Evolutionary conservation across 2,888 invertebrate species (phyloP), one percentile per base, ranked within the genome.

Genomic region (Platerodrilus igneus): DNA sequence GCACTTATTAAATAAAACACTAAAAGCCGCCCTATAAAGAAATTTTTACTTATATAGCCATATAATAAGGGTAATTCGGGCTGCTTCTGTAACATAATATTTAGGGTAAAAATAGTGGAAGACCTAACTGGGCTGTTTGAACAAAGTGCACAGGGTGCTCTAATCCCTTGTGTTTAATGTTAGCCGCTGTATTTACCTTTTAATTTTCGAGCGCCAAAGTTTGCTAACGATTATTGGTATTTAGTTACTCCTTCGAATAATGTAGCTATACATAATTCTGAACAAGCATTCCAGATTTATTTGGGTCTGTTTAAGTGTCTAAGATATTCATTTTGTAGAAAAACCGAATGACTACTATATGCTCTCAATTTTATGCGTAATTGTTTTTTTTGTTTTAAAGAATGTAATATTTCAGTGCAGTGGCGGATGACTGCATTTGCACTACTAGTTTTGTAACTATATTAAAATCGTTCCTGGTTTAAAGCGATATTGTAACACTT

Each of bases 81-180:
- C 37, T 36, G 44, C 44, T 40, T 42, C 40, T 44, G 44, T 44
- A 44, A 44, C 31, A 40, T 35, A 44, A 44, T 44, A 44, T 44
- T 40, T 40, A 29, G 33, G 35, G 37, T 17, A 40, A 44, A 44
- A 40, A 36, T 39, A 37, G 44, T 44, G 37, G 30, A 23, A 39
- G 23, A 39, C 44, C 44, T 39, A 43, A 39, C 28, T 21, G 23
- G 15, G 18, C 26, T 35, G 22, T 43, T 38, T 43, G 28, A 19
- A 34, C 35, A 43, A 38, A 39, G 32, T 31, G 32, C 21, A 33
- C 34, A 37, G 43, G 37, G 35, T 26, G 35, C 26, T 43, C 35
- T 34, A 38, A 35, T 39, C 35, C 27, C 30, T 41, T 17, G 34
- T 32, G 41, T 41, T 37, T 42, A 33, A 34, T 18, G 10, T 18